These are phyloP conservation scores for Pantherophis alleghaniensis DNA, from an alignment of 2,797 vertebrate genomes.

Conservation along the genomic window DNA sequence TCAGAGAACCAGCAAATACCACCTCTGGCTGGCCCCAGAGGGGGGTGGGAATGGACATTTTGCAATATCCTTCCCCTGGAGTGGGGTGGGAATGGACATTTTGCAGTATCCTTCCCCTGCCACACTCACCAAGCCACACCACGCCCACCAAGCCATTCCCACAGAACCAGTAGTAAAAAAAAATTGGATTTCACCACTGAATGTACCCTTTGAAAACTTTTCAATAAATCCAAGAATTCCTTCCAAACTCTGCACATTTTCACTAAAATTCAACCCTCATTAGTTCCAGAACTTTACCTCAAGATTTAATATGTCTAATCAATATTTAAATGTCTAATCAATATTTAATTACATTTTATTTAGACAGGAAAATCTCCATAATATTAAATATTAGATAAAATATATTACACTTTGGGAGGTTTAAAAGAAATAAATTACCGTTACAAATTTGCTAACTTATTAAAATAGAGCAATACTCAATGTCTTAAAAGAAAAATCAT, in stretches of 20 bases:
- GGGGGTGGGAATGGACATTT: too few species aligned
- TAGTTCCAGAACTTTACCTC: not conserved
- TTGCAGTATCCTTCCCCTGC: too few species aligned
- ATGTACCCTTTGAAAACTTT: not conserved
- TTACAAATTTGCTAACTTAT: not conserved
- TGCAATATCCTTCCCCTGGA: too few species aligned
- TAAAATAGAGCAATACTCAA: not conserved
- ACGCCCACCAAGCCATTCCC: too few species aligned
- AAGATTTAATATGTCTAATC: slow-evolving; percentile 21
- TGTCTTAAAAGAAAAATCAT: not conserved
- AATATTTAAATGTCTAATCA: slow-evolving; percentile 32
- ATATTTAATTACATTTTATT: slow-evolving; percentile 26
- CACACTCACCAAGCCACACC: too few species aligned
- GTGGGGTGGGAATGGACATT: too few species aligned
- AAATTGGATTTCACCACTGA: too few species aligned
- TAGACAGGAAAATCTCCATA: not conserved
- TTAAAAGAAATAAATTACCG: slow-evolving; percentile 1
- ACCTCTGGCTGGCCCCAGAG: too few species aligned
- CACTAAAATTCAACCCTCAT: not conserved
- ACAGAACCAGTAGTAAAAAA: too few species aligned
- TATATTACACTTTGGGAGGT: not conserved
- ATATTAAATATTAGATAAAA: not conserved
- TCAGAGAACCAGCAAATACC: too few species aligned
- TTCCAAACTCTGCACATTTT: not conserved
- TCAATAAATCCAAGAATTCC: not conserved